These are phyloP conservation scores for Meda fulgida DNA, from an alignment of 2,797 vertebrate genomes.

Conservation along the genomic window DNA sequence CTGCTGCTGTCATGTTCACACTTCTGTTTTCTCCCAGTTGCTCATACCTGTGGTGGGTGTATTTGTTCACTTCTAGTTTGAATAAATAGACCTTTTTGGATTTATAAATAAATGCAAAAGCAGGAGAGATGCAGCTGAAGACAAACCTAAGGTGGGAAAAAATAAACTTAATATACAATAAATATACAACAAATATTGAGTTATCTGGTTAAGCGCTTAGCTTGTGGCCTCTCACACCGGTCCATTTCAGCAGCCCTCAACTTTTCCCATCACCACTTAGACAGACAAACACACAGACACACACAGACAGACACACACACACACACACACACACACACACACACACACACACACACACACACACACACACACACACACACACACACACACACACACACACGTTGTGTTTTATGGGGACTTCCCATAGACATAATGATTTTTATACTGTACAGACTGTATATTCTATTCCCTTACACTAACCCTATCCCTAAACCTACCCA, in stretches of 20 bases:
- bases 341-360: conserved; percentile 18
- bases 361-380: conserved; percentile 13
- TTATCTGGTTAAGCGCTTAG: not conserved
- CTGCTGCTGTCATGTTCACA: conserved; percentile 43
- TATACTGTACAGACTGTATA: too few relatives aligned
- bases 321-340: conserved; percentile 25
- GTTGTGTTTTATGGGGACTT: too few relatives aligned
- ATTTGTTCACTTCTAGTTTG: conserved; percentile 1
- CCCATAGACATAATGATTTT: too few relatives aligned
- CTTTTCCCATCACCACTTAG: not conserved
- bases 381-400: too few relatives aligned
- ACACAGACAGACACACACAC: conserved; percentile 31
- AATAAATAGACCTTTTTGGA: conserved; percentile 2
- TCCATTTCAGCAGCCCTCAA: conserved; percentile 18
- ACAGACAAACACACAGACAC: conserved; percentile 8
- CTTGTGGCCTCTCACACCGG: conserved; percentile 10
- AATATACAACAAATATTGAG: too few relatives aligned
- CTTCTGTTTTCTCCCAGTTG: conserved; percentile 8
- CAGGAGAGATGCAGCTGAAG: not conserved
- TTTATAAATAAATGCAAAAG: conserved; percentile 35
- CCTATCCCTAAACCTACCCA: too few relatives aligned
- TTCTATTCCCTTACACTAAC: too few relatives aligned
- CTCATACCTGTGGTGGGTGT: conserved; percentile 17
- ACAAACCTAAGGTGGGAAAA: not conserved
- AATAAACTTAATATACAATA: too few relatives aligned